Percentiles rank a stretch among this genome's conserved stretches.
phyloP scores from a whole-genome alignment of 2,888 invertebrate genomes.

The Nomada ferruginata region DNA sequence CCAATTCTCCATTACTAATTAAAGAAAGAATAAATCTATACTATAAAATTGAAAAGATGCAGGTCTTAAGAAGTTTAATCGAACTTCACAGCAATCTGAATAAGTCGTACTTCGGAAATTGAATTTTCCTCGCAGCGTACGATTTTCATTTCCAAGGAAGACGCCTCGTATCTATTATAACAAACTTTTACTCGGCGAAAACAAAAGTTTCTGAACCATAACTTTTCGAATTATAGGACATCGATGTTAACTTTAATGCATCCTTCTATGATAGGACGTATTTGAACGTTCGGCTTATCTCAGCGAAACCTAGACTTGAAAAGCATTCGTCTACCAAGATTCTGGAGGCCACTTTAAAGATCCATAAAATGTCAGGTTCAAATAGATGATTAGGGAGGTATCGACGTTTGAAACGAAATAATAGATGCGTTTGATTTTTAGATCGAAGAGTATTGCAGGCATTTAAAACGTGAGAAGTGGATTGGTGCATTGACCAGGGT shows the following conservation, averaged over 20 bases:
- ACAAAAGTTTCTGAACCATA: neutral
- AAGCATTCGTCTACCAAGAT: neutral
- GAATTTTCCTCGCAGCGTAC: neutral
- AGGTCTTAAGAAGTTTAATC: neutral
- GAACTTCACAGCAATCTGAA: neutral
- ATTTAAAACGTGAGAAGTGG: slow-evolving; percentile 39
- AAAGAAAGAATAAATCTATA: too few relatives aligned
- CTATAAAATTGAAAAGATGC: neutral
- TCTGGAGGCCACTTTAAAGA: neutral
- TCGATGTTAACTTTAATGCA: neutral
- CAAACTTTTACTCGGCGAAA: neutral
- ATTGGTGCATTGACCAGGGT: slow-evolving; percentile 43
- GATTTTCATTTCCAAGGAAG: neutral
- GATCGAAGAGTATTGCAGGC: slow-evolving; percentile 8
- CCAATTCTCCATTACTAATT: too few relatives aligned
- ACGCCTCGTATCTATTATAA: neutral
- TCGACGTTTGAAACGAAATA: neutral
- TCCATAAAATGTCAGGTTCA: neutral
- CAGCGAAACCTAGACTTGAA: neutral
- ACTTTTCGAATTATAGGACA: neutral
- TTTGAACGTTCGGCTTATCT: neutral
- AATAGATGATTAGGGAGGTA: neutral
- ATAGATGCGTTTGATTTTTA: neutral
- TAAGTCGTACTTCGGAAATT: neutral
- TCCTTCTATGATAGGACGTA: neutral